Conservation (phyloP, 2,113 vertebrate species). For the Gallinago undulata region DNA sequence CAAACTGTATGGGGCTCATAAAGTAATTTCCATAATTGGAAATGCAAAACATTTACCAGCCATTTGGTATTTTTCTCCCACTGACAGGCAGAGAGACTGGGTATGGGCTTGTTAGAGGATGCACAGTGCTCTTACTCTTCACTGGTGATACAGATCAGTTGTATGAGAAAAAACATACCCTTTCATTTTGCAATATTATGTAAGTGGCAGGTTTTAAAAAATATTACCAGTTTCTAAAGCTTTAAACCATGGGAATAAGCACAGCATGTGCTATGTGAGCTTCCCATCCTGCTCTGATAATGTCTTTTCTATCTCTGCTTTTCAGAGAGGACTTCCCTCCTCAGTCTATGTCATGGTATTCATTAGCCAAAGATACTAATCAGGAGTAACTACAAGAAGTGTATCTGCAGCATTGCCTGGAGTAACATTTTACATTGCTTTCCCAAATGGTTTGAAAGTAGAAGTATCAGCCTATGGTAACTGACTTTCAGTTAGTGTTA, state of each 20-base stretch:
- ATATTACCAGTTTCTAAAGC: not conserved
- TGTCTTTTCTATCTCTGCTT: not conserved
- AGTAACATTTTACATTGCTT: not conserved
- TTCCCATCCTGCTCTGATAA: not conserved
- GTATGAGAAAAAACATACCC: not conserved
- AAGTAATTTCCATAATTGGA: conserved; percentile 48
- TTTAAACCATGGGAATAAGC: not conserved
- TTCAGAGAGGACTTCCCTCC: not conserved
- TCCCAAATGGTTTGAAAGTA: not conserved
- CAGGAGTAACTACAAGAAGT: not conserved
- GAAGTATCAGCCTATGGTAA: not conserved
- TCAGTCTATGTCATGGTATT: not conserved
- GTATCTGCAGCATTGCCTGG: not conserved
- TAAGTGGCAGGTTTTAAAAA: not conserved
- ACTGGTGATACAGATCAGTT: not conserved
- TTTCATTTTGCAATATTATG: not conserved
- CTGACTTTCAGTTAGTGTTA: not conserved
- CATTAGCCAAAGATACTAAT: not conserved
- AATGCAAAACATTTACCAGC: conserved; percentile 25
- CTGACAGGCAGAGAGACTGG: conserved; percentile 23
- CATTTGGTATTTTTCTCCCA: conserved; percentile 41
- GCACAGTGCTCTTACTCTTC: not conserved
- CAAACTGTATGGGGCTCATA: not conserved
- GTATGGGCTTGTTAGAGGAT: not conserved
- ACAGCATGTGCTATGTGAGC: not conserved